Evolutionary conservation across 2,797 vertebrate species (phyloP), one percentile per base, ranked within the genome.

Genomic region (Pangasius djambal): DNA sequence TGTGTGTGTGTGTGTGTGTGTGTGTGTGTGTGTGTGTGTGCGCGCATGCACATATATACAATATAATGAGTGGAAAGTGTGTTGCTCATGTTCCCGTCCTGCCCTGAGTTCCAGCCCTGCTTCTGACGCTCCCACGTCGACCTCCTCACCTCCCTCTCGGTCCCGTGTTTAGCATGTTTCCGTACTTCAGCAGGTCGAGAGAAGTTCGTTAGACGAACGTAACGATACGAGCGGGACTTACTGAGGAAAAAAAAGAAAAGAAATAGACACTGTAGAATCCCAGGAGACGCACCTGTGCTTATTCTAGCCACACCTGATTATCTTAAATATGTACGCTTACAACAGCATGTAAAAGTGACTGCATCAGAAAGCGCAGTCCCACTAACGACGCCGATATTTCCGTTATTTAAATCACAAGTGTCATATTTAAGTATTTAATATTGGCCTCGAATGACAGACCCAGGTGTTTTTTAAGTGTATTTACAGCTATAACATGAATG

Each of bases 31-130:
- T 52, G 74, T 50, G 44, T 28, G 74, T 28, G 9, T 40, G 22
- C 6, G 37, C 2, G 4, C 13, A 1, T 2, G n/a, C 8, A 40
- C 10, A 72, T 55, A 55, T 79, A 81, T 37, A 37, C 57, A 63
- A 48, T 78, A 6, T 78, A 86, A 77, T 48, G 40, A 77, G 9
- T 86, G 85, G 70, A 86, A 78, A 86, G 85, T 55, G 57, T 63
- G 44, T 77, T 63, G 4, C 25, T 63, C n/a, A 52, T 50, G 59
- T 50, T 82, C 34, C 57, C 34, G 52, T 81, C 10, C 78, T 81
- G 79, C 34, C 79, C 18, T 2, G 55, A 61, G 79, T 61, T 59
- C 77, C 31, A 34, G 10, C 52, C 48, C 44, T 78, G 78, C 22
- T 81, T 37, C 7, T 57, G 12, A 37, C 78, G 34, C 78, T 22